phyloP scores from a whole-genome alignment of 2,888 invertebrate genomes.

The Abrostola triplasia region DNA sequence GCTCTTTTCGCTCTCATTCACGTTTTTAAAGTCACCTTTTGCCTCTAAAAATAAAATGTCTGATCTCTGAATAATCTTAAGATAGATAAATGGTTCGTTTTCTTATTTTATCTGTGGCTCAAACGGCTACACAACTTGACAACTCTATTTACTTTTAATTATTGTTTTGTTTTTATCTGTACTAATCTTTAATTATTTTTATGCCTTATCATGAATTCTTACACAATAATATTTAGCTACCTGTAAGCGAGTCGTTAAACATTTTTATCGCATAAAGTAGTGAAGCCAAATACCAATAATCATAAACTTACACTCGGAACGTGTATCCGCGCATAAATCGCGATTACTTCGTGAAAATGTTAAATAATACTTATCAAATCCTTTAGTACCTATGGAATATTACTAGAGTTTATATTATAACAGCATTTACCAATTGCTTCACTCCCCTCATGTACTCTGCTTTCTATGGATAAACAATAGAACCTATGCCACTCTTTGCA shows the following conservation, averaged over 20 bases:
- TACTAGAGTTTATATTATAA: too few relatives aligned
- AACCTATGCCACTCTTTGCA: too few relatives aligned
- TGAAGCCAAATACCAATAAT: slow-evolving; percentile 46
- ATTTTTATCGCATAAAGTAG: slow-evolving; percentile 41
- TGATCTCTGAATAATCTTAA: slow-evolving; percentile 44
- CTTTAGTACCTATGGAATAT: too few relatives aligned
- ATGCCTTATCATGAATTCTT: slow-evolving; percentile 12
- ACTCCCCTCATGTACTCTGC: too few relatives aligned
- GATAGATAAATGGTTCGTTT: slow-evolving; percentile 34
- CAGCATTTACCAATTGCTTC: too few relatives aligned
- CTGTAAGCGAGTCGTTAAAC: slow-evolving; percentile 33
- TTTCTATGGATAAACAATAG: too few relatives aligned
- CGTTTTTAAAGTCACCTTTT: slow-evolving; percentile 65
- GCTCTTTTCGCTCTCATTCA: slow-evolving; percentile 68
- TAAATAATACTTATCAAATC: slow-evolving; percentile 1
- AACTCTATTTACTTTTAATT: background rate
- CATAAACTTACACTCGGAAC: slow-evolving; percentile 50
- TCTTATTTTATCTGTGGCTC: slow-evolving; percentile 29
- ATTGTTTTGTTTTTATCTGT: slow-evolving; percentile 2
- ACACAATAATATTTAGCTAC: slow-evolving; percentile 29
- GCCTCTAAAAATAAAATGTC: slow-evolving; percentile 46
- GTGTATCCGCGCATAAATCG: slow-evolving; percentile 42
- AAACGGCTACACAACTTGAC: background rate
- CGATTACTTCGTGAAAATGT: slow-evolving; percentile 1
- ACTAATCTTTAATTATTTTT: slow-evolving; percentile 3